Base-by-base conservation (phyloP, 1,140 invertebrate species). In the Telenomus remus region DNA sequence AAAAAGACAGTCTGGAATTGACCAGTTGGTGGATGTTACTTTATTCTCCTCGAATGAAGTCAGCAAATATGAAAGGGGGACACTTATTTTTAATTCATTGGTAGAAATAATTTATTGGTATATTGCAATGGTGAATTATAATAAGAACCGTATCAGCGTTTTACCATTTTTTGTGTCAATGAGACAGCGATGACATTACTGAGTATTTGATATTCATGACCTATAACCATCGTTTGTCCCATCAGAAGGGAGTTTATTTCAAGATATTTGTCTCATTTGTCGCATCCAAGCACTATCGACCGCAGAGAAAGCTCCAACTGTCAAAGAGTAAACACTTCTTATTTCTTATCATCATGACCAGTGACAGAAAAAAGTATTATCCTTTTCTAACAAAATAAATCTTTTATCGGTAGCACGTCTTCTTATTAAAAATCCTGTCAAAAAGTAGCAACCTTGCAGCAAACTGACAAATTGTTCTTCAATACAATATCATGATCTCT, bases 271-370 rank as follows among this genome's bases (percentile, higher is more conserved):
- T 51, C 44, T 43, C 69, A 39, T 61, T 69, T 69, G 64, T 27
- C 59, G 1, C n/a, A 9, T 2, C 34, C 27, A 51, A 71, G 74
- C 73, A 27, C 19, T 1, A 27, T 27, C 74, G 63, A 55, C 65
- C 65, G 13, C 54, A 73, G 60, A 44, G 11, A 15, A 69, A 55
- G 81, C 81, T 84, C 81, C 78, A 82, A 72, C 64, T 63, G 75
- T 78, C 78, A 79, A 80, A 76, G 78, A 73, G 71, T 73, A 79
- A 81, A 83, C 73, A 78, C 74, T 79, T 56, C 66, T 83, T 82
- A 83, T 83, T 79, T 75, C 65, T 61, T 54, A 69, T 56, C 56
- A 27, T 6, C 19, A 27, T 27, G 19, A 79, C 70, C 80, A 82
- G 81, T 81, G 79, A 81, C 81, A 81, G 76, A 64, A 63, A 70